Evolutionary conservation across 2,113 vertebrate species (phyloP), one percentile per base, ranked within the genome.

Genomic region (Dipodomys merriami): DNA sequence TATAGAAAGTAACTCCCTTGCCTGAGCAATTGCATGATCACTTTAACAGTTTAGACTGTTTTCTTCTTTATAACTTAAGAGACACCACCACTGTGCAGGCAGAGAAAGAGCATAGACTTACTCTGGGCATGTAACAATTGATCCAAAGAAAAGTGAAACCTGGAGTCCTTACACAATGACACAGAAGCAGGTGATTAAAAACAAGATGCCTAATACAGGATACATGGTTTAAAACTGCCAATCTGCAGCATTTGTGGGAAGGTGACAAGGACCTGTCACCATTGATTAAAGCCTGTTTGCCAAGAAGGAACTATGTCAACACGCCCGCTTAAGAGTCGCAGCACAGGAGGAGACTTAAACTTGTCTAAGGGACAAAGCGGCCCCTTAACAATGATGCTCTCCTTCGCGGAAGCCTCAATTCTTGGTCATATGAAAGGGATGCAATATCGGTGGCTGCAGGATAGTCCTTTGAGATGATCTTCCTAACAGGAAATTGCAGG

Each of bases 71-170:
- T 67, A 86, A 91, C 6, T 83, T 73, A 76, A 80, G 69, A 44
- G 29, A 76, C 33, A 68, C 27, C 13, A 81, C 20, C 44, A 78
- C 81, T 91, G 29, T 74, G 46, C 49, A 83, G 33, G 62, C 4
- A 86, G 71, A 78, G 53, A 88, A 96, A 92, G 15, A 30, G 65
- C 60, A 73, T 83, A 91, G 86, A 93, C 91, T 88, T 93, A 78
- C 35, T 86, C 67, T 60, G n/a, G 53, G 62, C 33, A 69, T 49
- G 19, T 35, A 74, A 93, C 25, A 91, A 87, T 33, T 73, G 44
- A 94, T 35, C 46, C 79, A 94, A 76, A 91, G 69, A 91, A 76
- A 60, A 62, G 76, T 30, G 65, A 95, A 95, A 79, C 79, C 19
- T 78, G 23, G 30, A 74, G 69, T 27, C 29, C 19, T 76, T 64